phyloP scores from a whole-genome alignment of 2,888 invertebrate species.

The Balanococcus diminutus region DNA sequence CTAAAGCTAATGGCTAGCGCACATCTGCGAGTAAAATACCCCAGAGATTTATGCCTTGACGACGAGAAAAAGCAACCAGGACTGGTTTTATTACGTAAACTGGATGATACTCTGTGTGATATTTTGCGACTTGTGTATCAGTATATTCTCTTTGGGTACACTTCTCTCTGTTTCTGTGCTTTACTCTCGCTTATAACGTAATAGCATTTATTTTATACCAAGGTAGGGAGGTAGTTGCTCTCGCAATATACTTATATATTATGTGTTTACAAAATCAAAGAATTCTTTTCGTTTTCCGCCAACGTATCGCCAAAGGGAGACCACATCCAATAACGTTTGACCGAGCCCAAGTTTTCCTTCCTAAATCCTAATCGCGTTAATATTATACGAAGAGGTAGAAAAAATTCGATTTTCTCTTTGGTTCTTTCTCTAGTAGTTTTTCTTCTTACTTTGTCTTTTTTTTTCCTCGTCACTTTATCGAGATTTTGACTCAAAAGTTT shows the following conservation, averaged over 20 bases:
- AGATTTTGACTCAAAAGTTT: neutral
- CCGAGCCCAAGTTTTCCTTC: neutral
- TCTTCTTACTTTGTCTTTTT: neutral
- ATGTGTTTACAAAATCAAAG: neutral
- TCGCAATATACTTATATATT: neutral
- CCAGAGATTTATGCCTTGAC: constrained; percentile 9
- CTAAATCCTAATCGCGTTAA: neutral
- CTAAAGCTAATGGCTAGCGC: neutral
- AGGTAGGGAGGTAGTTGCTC: neutral
- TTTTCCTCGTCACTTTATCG: neutral
- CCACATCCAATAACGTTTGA: neutral
- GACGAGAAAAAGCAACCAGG: neutral
- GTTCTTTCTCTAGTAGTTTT: no score
- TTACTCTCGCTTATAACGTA: neutral
- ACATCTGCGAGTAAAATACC: neutral
- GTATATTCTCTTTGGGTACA: neutral
- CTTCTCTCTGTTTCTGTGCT: neutral
- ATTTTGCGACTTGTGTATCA: no score
- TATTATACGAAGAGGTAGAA: neutral
- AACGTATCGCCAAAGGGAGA: neutral
- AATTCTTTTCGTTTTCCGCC: neutral
- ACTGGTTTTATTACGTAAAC: constrained; percentile 19
- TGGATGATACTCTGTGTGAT: neutral
- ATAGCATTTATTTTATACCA: neutral
- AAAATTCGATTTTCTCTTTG: neutral